Evolutionary conservation across 2,797 vertebrate genomes (phyloP).

Genomic region (Danio kyathit): DNA sequence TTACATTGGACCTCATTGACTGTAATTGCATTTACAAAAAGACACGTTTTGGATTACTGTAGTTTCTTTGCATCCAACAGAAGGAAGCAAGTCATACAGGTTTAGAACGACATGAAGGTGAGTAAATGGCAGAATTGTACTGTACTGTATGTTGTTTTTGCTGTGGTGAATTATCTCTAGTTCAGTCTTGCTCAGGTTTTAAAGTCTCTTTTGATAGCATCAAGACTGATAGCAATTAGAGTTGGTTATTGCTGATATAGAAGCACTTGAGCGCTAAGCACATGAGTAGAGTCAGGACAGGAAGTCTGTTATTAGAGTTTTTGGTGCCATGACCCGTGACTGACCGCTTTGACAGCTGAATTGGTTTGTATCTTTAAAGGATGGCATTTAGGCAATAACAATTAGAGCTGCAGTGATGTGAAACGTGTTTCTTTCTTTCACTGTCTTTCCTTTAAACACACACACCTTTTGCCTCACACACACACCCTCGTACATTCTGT

Average conservation of each 20-base stretch:
- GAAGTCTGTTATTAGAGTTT: neutral
- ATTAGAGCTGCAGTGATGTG: conserved; percentile 1
- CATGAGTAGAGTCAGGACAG: neutral
- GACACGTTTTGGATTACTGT: neutral
- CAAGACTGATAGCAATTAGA: neutral
- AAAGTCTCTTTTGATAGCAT: neutral
- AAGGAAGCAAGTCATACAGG: neutral
- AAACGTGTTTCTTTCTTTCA: neutral
- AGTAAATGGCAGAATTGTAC: too few species aligned
- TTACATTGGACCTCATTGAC: neutral
- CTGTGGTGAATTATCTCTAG: too few species aligned
- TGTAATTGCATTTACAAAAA: neutral
- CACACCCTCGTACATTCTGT: conserved; percentile 1
- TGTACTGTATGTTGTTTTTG: too few species aligned
- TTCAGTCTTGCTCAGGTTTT: neutral
- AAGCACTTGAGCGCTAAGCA: conserved; percentile 11
- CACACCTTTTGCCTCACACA: neutral
- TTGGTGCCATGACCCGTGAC: conserved; percentile 25
- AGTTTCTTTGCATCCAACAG: neutral
- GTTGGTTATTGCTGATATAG: conserved; percentile 4
- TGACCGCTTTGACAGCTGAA: neutral
- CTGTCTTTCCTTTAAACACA: neutral
- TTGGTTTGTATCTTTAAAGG: neutral
- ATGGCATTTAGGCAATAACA: neutral
- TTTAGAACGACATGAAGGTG: too few species aligned